Percentiles rank a stretch among this genome's conserved stretches.
Conservation (phyloP, 2,888 invertebrate genomes). For the Caenorhabditis parvicauda region DNA sequence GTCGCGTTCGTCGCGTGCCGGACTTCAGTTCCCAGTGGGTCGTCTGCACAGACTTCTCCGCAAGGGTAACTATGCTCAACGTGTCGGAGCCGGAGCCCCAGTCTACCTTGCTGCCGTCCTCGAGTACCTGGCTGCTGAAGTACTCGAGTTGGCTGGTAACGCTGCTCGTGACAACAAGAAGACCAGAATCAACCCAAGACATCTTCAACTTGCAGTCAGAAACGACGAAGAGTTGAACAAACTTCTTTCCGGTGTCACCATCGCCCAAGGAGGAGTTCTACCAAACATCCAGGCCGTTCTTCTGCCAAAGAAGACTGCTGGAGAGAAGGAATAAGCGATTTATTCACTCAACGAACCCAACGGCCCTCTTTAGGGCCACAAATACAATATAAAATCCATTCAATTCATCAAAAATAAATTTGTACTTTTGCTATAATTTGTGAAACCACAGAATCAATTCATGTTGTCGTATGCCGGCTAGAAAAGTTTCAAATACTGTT, state of each 20-base stretch:
- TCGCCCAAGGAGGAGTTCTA: conserved; percentile 81
- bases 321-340: conserved; percentile 28
- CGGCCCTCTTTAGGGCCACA: conserved; percentile 51
- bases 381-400: too few relatives aligned
- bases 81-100: conserved; percentile 58
- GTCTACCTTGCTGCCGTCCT: conserved; percentile 58
- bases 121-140: conserved; percentile 58
- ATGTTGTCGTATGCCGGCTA: too few relatives aligned
- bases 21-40: conserved; percentile 61
- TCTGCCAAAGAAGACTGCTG: conserved; percentile 54
- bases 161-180: conserved; percentile 67
- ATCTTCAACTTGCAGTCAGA: conserved; percentile 57
- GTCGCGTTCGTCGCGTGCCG: conserved; percentile 59
- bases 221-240: conserved; percentile 62
- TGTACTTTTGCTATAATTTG: too few relatives aligned
- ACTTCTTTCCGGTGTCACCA: conserved; percentile 72
- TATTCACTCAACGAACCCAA: too few relatives aligned
- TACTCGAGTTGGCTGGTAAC: conserved; percentile 58
- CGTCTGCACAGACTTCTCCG: conserved; percentile 60
- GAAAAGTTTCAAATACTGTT: too few relatives aligned
- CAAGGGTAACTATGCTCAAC: conserved; percentile 57
- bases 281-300: conserved; percentile 57
- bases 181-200: conserved; percentile 65
- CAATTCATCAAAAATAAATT: too few relatives aligned
- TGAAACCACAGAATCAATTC: too few relatives aligned